Base-by-base conservation (phyloP, 2,113 vertebrate species). In the Odontesthes bonariensis region DNA sequence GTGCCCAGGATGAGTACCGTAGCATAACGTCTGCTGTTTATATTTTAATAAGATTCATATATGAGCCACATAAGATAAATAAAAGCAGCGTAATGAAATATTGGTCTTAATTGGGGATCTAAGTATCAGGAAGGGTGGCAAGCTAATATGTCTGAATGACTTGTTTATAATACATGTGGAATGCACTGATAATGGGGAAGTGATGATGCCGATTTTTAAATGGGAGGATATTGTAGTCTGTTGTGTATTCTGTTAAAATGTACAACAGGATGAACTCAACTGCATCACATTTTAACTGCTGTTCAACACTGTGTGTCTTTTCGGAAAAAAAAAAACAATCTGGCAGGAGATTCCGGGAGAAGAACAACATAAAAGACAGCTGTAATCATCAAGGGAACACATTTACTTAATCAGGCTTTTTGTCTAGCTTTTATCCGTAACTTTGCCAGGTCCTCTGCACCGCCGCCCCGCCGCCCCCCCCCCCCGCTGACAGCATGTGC, bases 371-470 rank as follows among this genome's bases (percentile, higher is more conserved):
- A 33, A 44, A 61, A 1, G 2, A 46, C 19, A 32, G 11, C 17
- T 22, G 8, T 53, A 66, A 53, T 66, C 47, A 22, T 53, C 5
- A 38, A 66, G 13, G 22, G 33, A 32, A 22, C 14, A 14, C 13
- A 1, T 66, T 59, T 65, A 53, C 13, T 38, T 10, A 8, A 66
- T n/a, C 17, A 51, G n/a, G 9, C 27, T 31, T 57, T 47, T 51
- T 5, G 51, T 58, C 55, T 52, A 51, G 40, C 35, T 51, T 54
- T 46, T 17, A 33, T 59, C 35, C 42, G 42, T 0, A 9, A 58
- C 8, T 68, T 70, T 75, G 27, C 59, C 49, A 51, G 23, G n/a
- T 68, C 27, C 44, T 74, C 19, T 78, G n/a, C n/a, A n/a, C n/a
- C n/a, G n/a, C n/a, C n/a, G n/a, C n/a, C n/a, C n/a, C n/a, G n/a